Evolutionary conservation across 2,797 vertebrate genomes (phyloP).

Genomic region (Cuniculus paca): DNA sequence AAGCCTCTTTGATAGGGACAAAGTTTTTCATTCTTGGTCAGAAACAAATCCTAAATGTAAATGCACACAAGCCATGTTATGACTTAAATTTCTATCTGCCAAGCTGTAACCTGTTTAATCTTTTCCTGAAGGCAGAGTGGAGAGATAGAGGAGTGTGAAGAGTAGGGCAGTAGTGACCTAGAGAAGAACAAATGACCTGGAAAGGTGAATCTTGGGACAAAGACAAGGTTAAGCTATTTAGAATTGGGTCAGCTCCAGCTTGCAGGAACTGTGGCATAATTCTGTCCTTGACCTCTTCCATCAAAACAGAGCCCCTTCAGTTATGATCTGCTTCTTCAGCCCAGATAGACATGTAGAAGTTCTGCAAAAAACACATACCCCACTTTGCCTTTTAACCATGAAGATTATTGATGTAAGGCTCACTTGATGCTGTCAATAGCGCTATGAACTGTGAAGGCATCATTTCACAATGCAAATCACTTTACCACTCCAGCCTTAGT

Average conservation of each 20-base stretch:
- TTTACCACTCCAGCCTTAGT: neutral
- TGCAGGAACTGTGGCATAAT: neutral
- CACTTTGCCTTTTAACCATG: neutral
- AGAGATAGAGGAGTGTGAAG: neutral
- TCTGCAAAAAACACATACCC: neutral
- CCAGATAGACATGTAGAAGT: neutral
- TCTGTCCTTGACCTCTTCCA: neutral
- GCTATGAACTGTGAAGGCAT: neutral
- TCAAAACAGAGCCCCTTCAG: neutral
- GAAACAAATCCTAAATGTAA: neutral
- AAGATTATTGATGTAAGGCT: fast-evolving
- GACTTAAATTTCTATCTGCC: neutral
- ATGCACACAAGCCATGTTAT: neutral
- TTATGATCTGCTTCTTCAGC: neutral
- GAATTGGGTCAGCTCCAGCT: neutral
- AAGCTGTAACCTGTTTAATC: neutral
- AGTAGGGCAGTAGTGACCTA: neutral
- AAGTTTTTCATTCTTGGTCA: neutral
- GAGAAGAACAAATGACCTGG: neutral
- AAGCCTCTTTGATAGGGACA: neutral
- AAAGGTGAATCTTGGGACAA: neutral
- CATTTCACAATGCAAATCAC: neutral
- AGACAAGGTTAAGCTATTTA: neutral
- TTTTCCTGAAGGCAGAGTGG: neutral
- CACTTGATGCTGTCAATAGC: neutral